Percentiles rank a stretch among this genome's conserved stretches.
Evolutionary conservation across 2,888 invertebrate genomes (phyloP).

Genomic region (Dendrolimus houi): DNA sequence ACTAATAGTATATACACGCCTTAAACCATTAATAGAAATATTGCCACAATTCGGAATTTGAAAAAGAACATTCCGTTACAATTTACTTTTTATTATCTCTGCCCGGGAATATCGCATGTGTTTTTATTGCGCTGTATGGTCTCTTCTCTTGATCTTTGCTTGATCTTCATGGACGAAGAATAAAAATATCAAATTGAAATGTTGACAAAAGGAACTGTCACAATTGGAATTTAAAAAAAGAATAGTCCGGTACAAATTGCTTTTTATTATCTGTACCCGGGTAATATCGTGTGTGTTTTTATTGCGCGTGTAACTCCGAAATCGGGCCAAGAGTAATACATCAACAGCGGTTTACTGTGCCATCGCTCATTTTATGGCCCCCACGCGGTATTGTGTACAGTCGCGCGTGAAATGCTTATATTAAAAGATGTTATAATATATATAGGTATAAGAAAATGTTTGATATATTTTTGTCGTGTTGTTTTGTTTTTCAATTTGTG

Average conservation of each 20-base stretch:
- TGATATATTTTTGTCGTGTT: too few relatives aligned
- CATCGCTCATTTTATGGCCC: conserved; percentile 40
- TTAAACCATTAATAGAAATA: too few relatives aligned
- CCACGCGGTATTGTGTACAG: conserved; percentile 4
- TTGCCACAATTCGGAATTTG: not conserved
- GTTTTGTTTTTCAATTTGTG: too few relatives aligned
- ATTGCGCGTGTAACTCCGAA: conserved; percentile 13
- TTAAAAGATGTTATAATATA: not conserved
- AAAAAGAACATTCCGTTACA: conserved; percentile 7
- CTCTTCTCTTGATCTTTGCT: too few relatives aligned
- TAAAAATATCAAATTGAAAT: too few relatives aligned
- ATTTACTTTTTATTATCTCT: conserved; percentile 18
- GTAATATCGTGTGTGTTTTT: conserved; percentile 15
- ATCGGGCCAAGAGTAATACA: conserved; percentile 7
- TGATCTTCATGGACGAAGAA: too few relatives aligned
- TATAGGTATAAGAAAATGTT: too few relatives aligned
- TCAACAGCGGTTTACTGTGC: conserved; percentile 18
- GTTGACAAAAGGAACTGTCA: not conserved
- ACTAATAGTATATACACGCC: too few relatives aligned
- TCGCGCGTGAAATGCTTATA: not conserved
- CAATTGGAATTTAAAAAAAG: conserved; percentile 3
- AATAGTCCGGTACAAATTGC: conserved; percentile 10
- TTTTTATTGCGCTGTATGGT: conserved; percentile 15
- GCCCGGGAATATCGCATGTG: conserved; percentile 6
- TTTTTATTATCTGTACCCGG: conserved; percentile 17